Base-by-base conservation (phyloP, 2,797 vertebrate genomes). In the Miichthys miiuy region DNA sequence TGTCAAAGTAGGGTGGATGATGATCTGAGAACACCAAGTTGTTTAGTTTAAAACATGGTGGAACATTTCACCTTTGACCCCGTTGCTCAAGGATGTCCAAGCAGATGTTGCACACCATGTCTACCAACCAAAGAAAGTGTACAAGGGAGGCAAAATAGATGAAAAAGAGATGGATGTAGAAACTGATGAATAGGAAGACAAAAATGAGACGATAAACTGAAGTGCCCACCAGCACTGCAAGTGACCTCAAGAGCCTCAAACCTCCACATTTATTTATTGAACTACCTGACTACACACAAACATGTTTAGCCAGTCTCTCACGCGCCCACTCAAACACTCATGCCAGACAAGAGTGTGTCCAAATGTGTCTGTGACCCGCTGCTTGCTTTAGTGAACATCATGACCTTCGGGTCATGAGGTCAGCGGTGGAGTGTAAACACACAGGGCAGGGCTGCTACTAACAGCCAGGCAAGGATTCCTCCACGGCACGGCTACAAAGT, bases 381-480 rank as follows among this genome's bases (percentile, higher is more conserved):
- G 85, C 71, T 83, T 83, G 84, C 79, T 83, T 87, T 87, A 84
- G 87, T 87, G 85, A 88, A 81, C 84, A 41, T 90, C 72, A 0
- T 80, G 90, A 93, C 93, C 91, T 88, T 57, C 18, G 75, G 89
- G 92, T 93, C 92, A 80, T 0, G 42, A 74, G 95, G 91, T 94
- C 92, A 85, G 67, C 71, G 72, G 89, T 63, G 68, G 75, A 92
- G 89, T 72, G 84, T 94, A 95, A 94, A 95, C 93, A 94, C 48
- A 81, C 75, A 73, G 34, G 83, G 65, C 67, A 85, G 65, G 68
- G 68, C 84, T 84, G 78, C 93, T 77, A 87, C 91, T 85, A 89
- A 90, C 73, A 86, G 77, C 87, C 75, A 87, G 79, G 80, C 63
- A 30, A 80, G 81, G 92, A 94, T 93, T 95, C 91, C 84, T 89